Evolutionary conservation across 92 coral and sea anemone genomes (phyloP).

Genomic region (Actinernus sp.): DNA sequence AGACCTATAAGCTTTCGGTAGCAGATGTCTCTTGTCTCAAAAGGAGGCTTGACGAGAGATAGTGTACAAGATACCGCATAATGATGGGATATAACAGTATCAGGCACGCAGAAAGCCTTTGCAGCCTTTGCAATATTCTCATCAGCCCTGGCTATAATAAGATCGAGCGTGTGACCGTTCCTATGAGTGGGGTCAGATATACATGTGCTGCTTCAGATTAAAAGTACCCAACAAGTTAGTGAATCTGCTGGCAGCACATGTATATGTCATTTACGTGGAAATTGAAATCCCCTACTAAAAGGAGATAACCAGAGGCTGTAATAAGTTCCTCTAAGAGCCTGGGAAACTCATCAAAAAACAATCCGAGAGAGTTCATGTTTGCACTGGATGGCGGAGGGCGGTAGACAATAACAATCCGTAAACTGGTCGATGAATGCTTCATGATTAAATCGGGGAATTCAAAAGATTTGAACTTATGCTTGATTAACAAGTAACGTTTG

Average conservation of each 20-base stretch:
- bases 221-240: constrained; percentile 38
- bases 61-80: constrained; percentile 34
- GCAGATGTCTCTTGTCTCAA: constrained; percentile 19
- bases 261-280: too few species aligned
- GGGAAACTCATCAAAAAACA: constrained; percentile 12
- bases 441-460: background rate
- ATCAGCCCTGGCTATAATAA: constrained; percentile 51
- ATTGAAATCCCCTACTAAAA: too few species aligned
- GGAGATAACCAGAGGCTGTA: too few species aligned
- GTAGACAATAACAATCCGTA: constrained; percentile 6
- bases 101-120: constrained; percentile 30
- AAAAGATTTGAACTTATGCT: background rate
- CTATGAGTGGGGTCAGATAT: constrained; percentile 49
- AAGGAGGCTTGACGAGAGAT: constrained; percentile 24
- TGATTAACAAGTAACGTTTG: background rate
- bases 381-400: constrained; percentile 13
- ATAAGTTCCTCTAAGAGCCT: background rate
- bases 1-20: too few species aligned
- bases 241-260: constrained; percentile 25
- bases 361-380: background rate
- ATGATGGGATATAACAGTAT: constrained; percentile 54
- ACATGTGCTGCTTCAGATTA: constrained; percentile 40
- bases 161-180: constrained; percentile 46
- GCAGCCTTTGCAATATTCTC: constrained; percentile 22
- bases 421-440: constrained; percentile 13